Percentiles rank a stretch among this genome's conserved stretches.
Conservation (phyloP, 2,113 vertebrate species). For the Hyperopisus bebe region DNA sequence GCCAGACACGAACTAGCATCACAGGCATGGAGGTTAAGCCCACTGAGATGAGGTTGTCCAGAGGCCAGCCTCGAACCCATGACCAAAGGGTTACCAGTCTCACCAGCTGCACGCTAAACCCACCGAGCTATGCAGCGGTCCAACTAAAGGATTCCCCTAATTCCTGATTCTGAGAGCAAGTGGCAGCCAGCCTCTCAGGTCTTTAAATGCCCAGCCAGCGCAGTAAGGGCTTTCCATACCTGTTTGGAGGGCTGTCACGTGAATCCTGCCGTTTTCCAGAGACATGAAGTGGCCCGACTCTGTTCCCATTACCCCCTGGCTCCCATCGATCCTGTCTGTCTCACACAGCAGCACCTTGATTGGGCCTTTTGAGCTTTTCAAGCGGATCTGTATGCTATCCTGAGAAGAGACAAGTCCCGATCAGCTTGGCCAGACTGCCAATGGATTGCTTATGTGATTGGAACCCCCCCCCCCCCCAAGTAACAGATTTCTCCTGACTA, state of each 20-base stretch:
- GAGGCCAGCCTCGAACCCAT: no score
- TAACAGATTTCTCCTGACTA: not conserved
- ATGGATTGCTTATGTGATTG: not conserved
- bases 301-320: not conserved
- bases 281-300: constrained; percentile 36
- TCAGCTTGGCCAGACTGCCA: not conserved
- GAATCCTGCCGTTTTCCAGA: constrained; percentile 54
- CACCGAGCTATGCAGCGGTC: no score
- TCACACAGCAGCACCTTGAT: constrained; percentile 72
- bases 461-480: not conserved
- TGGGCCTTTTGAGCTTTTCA: constrained; percentile 77
- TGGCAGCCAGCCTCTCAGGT: not conserved
- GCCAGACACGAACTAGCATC: no score
- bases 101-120: no score
- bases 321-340: constrained; percentile 31
- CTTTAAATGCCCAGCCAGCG: not conserved
- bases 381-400: constrained; percentile 76
- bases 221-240: constrained; percentile 32
- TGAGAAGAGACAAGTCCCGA: constrained; percentile 38
- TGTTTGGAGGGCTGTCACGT: constrained; percentile 25
- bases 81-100: no score
- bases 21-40: no score
- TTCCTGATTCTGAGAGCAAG: not conserved
- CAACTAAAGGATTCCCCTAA: not conserved
- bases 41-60: no score